A percentile compares a stretch with the other conserved stretches of the same genome.
These are phyloP conservation scores for Troides helena DNA, from an alignment of 2,888 invertebrate genomes.

Conservation along the genomic window DNA sequence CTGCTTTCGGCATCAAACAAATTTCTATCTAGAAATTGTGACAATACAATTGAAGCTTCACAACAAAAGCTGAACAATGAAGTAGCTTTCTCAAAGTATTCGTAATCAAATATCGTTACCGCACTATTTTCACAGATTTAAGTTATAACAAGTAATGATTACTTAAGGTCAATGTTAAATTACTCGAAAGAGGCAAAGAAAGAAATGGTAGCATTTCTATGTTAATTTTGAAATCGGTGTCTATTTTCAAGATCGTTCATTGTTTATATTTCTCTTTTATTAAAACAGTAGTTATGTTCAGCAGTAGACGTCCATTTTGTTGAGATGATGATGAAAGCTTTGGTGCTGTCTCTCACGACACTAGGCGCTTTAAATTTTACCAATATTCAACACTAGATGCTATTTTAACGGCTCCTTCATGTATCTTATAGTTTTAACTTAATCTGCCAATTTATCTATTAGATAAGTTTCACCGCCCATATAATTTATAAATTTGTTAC, in stretches of 20 bases:
- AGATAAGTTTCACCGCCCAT: conserved; percentile 18
- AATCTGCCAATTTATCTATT: conserved; percentile 14
- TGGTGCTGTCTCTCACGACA: conserved; percentile 58
- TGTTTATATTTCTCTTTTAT: conserved; percentile 3
- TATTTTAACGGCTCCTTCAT: neutral
- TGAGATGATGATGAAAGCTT: neutral
- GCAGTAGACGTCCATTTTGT: too few species aligned
- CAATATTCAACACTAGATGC: conserved; percentile 26
- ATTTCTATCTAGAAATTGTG: neutral
- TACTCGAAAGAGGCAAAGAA: neutral
- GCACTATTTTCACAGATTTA: neutral
- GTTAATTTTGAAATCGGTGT: neutral
- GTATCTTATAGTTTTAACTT: neutral
- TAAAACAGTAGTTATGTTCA: too few species aligned
- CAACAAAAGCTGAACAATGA: conserved; percentile 26
- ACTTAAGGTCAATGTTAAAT: neutral
- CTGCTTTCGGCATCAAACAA: conserved; percentile 8
- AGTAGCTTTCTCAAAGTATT: neutral
- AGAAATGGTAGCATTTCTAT: neutral
- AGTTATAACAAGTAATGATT: neutral
- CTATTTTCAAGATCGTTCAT: neutral
- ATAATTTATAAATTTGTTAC: neutral
- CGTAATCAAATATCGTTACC: neutral
- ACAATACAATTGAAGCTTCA: conserved; percentile 16
- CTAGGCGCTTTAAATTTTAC: conserved; percentile 37